Conservation (phyloP, 2,113 vertebrate species). For the Tragelaphus buxtoni region DNA sequence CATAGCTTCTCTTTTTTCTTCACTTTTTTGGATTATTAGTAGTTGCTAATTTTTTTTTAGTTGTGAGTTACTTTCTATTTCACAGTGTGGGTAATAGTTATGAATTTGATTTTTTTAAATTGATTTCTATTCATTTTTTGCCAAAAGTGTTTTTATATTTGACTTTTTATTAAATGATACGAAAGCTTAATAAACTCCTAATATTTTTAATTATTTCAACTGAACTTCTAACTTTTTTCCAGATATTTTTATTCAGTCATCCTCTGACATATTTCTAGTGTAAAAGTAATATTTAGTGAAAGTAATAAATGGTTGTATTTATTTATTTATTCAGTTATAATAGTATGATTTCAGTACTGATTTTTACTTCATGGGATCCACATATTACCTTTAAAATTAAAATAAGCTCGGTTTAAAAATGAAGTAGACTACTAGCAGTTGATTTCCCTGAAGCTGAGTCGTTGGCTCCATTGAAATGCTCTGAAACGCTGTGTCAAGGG, state of each 20-base stretch:
- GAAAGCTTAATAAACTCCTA: not conserved
- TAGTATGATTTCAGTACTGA: not conserved
- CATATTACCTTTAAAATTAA: constrained; percentile 11
- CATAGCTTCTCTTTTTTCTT: not conserved
- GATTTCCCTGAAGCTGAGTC: not conserved
- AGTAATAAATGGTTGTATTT: not conserved
- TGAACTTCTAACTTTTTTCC: not conserved
- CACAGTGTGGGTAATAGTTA: constrained; percentile 24
- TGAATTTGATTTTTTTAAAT: constrained; percentile 58
- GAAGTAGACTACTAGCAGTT: not conserved
- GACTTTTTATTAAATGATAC: constrained; percentile 5
- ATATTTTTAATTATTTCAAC: not conserved
- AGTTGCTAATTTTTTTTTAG: constrained; percentile 2
- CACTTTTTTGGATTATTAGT: not conserved
- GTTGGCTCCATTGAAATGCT: not conserved
- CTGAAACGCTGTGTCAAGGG: not conserved
- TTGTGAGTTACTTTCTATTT: constrained; percentile 1
- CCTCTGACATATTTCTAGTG: constrained; percentile 6
- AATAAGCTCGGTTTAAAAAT: not conserved
- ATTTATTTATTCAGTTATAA: not conserved
- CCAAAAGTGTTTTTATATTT: not conserved
- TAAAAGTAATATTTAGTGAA: not conserved
- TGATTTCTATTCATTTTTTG: constrained; percentile 5
- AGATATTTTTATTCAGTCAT: not conserved
- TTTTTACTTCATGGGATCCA: not conserved